Evolutionary conservation across 2,888 invertebrate species (phyloP).

Genomic region (Leptopilina myrica): DNA sequence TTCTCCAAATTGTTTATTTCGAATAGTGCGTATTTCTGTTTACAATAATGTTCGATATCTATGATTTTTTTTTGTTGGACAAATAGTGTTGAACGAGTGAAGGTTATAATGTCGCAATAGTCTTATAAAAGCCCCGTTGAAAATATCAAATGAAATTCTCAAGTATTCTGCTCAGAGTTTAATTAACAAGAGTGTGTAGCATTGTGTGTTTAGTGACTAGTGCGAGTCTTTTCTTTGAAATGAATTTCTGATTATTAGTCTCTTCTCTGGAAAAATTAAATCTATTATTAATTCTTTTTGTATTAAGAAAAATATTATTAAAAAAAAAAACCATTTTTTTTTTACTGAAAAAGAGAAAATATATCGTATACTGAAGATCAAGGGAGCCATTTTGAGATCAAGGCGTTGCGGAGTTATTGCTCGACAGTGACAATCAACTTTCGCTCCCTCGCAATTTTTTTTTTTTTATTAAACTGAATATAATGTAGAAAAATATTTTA

Average conservation of each 20-base stretch:
- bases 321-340: constrained; percentile 26
- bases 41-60: not conserved
- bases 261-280: too few relatives aligned
- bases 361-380: constrained; percentile 67
- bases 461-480: not conserved
- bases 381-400: constrained; percentile 65
- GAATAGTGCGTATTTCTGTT: not conserved
- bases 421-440: constrained; percentile 71
- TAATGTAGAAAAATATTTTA: too few relatives aligned
- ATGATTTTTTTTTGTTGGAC: not conserved
- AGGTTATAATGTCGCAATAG: constrained; percentile 14
- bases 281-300: too few relatives aligned
- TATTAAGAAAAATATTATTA: not conserved
- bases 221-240: too few relatives aligned
- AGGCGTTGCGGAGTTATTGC: constrained; percentile 75
- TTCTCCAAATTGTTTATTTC: not conserved
- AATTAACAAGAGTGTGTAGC: not conserved
- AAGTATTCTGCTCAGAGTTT: not conserved
- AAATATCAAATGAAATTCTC: constrained; percentile 1
- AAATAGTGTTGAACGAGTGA: not conserved
- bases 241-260: too few relatives aligned
- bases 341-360: constrained; percentile 50
- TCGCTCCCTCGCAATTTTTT: constrained; percentile 45
- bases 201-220: too few relatives aligned
- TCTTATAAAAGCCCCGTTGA: constrained; percentile 3